Base-by-base conservation (phyloP, 2,113 vertebrate species). In the Stegastes partitus region DNA sequence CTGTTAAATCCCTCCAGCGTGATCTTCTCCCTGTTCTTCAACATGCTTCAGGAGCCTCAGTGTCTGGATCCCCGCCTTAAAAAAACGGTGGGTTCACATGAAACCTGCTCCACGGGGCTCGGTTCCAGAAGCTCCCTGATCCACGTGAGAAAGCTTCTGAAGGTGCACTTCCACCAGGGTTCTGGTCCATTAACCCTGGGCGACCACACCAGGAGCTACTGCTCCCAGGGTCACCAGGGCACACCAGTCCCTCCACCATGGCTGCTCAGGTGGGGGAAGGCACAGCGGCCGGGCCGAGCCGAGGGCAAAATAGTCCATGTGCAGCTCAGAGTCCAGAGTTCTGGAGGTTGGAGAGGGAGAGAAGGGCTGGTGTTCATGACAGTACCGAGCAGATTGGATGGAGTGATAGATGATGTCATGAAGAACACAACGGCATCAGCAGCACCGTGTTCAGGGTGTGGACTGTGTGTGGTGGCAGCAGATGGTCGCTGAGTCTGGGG, bases 401-500 rank as follows among this genome's bases (percentile, higher is more conserved):
- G 26, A 3, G 26, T 28, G 26, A 9, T 8, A 10, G 31, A 34
- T 9, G 31, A 34, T 9, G 31, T 9, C 10, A 7, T 34, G 7
- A 34, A 34, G 2, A 34, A 34, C 28, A 31, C 31, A 34, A 34
- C 8, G 10, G 8, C 31, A 34, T 1, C 31, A 34, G 8, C 8
- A 34, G 8, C 10, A 9, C 10, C 1, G 8, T 34, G 31, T 34
- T 34, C 31, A 34, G 31, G 31, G 31, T 34, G 2, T 9, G 7
- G 2, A 34, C 31, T 19, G 45, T 47, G 1, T 14, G 37, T 28
- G 37, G 3, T 42, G 59, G 39, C n/a, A 50, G 49, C 65, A 84
- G 70, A 65, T 83, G 37, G 74, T 78, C 16, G 12, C 5, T 42
- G 26, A 26, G n/a, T 63, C 44, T 22, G 21, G 19, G 51, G 34